Conservation (phyloP, 2,113 vertebrate species). For the Gulo gulo region DNA sequence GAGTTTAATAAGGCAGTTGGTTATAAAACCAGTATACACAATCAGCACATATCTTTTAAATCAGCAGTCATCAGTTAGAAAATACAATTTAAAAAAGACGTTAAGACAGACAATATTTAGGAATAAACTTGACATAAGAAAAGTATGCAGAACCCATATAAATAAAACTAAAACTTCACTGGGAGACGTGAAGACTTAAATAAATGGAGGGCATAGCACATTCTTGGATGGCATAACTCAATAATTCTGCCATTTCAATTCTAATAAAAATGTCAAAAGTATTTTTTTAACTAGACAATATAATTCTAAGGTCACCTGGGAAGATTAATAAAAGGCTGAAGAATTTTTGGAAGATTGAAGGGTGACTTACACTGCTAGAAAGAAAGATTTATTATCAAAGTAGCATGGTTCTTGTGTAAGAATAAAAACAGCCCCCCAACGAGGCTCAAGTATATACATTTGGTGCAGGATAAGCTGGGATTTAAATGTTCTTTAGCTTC, state of each 20-base stretch:
- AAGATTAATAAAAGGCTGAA: conserved; percentile 43
- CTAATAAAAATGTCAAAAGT: conserved; percentile 51
- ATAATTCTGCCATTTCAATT: not conserved
- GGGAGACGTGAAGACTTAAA: not conserved
- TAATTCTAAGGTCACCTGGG: conserved; percentile 45
- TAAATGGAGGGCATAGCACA: not conserved
- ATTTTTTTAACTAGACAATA: conserved; percentile 31
- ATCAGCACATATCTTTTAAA: not conserved
- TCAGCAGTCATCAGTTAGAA: not conserved
- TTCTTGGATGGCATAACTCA: not conserved
- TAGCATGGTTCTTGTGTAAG: not conserved
- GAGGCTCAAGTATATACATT: not conserved
- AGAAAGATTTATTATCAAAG: conserved; percentile 29
- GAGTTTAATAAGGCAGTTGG: not conserved
- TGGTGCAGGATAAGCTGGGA: not conserved
- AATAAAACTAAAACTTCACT: conserved; percentile 35
- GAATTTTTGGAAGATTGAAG: conserved; percentile 5
- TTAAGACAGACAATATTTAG: not conserved
- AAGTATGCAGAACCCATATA: not conserved
- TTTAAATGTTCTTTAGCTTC: not conserved
- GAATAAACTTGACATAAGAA: not conserved
- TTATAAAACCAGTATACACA: not conserved
- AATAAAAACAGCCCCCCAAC: not conserved
- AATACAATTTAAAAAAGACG: not conserved
- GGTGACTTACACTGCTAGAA: not conserved